Base-by-base conservation (phyloP, 2,113 vertebrate species). In the Eulacestoma nigropectus region DNA sequence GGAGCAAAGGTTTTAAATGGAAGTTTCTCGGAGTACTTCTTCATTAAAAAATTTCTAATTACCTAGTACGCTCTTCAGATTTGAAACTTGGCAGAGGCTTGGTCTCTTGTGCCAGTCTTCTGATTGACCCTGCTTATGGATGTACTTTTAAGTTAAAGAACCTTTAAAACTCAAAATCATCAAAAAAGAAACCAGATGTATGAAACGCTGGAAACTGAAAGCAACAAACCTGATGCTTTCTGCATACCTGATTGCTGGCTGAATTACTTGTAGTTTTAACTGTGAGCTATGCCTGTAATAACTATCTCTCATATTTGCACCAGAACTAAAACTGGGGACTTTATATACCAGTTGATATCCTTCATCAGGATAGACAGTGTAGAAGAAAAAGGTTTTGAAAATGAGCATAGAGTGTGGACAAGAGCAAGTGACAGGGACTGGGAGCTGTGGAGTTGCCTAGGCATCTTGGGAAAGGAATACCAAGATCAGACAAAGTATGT, bases 401-500 rank as follows among this genome's bases (percentile, higher is more conserved):
- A 62, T 70, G 7, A 74, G 8, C 11, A 11, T 16, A 69, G 8
- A 56, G 5, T 15, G 6, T 82, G 16, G 29, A 46, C 32, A 55
- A 73, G 23, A 62, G 27, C 10, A 37, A n/a, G 39, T 42, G 23
- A 12, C 9, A 60, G 37, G 27, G 11, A 23, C 32, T 15, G 30
- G 18, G 20, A 52, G 20, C 35, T 81, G 26, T 72, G 39, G 49
- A 64, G 50, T 9, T 63, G 14, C 8, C 15, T 53, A 35, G 21
- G 15, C 22, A 41, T 49, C 29, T 19, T 75, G 22, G 52, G 25
- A 79, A 72, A 63, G n/a, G n/a, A 62, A 47, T 55, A 35, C 22
- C 9, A 52, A 30, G 21, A 27, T 16, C 0, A 1, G 12, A 21
- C 19, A 6, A 67, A 69, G 8, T 18, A 46, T 57, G 12, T 1